Conservation (phyloP, 2,113 vertebrate species). For the Ageneiosus marmoratus region DNA sequence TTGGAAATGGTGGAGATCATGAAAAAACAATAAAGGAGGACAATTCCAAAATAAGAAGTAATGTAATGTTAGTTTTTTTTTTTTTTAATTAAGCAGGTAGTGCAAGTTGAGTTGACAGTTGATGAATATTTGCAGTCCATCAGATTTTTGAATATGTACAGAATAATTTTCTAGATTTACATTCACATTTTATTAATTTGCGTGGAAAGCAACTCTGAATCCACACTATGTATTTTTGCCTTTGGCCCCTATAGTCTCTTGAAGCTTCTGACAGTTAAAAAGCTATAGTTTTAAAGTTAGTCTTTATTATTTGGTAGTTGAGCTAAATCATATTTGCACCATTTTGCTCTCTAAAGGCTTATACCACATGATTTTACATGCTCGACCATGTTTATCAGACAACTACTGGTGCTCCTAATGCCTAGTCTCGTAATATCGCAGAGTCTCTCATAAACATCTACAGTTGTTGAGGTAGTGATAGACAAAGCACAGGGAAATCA, state of each 20-base stretch:
- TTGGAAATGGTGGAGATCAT: not conserved
- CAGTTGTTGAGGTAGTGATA: slow-evolving; percentile 47
- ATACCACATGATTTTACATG: not conserved
- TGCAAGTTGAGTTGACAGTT: not conserved
- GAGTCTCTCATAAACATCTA: slow-evolving; percentile 32
- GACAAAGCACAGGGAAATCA: slow-evolving; percentile 57
- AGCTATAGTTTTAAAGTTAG: not conserved
- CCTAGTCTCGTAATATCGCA: not conserved
- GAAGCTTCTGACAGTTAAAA: not conserved
- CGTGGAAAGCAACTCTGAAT: too few relatives aligned
- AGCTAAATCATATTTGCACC: not conserved
- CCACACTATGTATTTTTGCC: not conserved
- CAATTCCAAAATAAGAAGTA: not conserved
- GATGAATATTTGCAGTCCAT: not conserved
- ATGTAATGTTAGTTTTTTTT: not conserved
- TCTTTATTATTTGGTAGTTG: not conserved
- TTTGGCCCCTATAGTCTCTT: not conserved
- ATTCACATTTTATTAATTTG: not conserved
- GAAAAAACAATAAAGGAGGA: not conserved
- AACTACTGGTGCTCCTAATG: not conserved
- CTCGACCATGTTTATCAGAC: not conserved
- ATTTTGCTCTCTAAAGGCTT: not conserved
- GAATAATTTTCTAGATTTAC: not conserved
- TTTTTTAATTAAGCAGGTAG: not conserved
- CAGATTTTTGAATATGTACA: not conserved